Evolutionary conservation across 2,113 vertebrate genomes (phyloP), one percentile per base, ranked within the genome.

Genomic region (Actenoides lindsayi): DNA sequence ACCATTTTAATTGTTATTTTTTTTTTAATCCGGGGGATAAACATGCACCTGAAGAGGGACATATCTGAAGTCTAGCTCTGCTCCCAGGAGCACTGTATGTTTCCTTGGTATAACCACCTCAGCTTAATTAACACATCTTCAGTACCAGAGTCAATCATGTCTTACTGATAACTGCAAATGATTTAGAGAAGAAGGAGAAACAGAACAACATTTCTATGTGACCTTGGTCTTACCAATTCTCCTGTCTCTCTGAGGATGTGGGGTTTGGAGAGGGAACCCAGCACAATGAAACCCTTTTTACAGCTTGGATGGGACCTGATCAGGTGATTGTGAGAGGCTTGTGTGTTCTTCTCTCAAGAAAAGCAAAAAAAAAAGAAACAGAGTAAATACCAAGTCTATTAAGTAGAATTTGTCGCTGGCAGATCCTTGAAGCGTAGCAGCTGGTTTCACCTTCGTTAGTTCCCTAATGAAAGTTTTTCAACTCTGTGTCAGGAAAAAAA

Each of bases 381-480:
- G n/a, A 33, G 17, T 80, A 85, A 89, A 76, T 69, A 18, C 23
- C 71, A 56, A n/a, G 27, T 16, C 13, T 82, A 59, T 79, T 50
- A 83, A 75, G 71, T 27, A 80, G 42, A 77, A 78, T 71, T 87
- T 60, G 39, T 77, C 28, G 5, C 41, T 33, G 73, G 64, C 44
- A 89, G 31, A 68, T 70, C 48, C 46, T 79, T 28, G 67, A 93
- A 86, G 42, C 0, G 1, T n/a, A 90, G 86, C 57, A 35, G 37
- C 64, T 89, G 41, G 9, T 94, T 93, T 95, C 70, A 46, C 87
- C 89, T 96, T 77, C 2, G 0, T 83, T 90, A 80, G 42, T 24
- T 93, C 78, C 63, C 24, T 93, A 89, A 93, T 80, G 75, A 50
- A 93, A 95, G 39, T 53, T 87, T 93, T 79, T 95, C 64, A 71